Base-by-base conservation (phyloP, 2,113 vertebrate genomes). In the Myotis brandtii region DNA sequence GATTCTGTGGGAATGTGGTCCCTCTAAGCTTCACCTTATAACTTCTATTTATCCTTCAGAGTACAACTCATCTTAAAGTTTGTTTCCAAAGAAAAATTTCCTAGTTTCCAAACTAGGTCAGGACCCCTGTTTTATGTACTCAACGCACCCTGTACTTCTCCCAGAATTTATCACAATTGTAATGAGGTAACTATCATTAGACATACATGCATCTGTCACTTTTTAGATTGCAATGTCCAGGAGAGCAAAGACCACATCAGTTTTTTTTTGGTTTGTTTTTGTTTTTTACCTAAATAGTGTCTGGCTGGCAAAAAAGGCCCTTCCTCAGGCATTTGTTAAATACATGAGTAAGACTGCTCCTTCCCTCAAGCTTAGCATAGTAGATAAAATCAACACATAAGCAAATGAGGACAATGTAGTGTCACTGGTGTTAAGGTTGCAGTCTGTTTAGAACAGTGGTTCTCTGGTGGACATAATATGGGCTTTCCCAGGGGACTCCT, bases 101-200 rank as follows among this genome's bases (percentile, higher is more conserved):
- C n/a, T 77, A 76, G 43, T 89, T 96, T 81, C 59, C 48, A 86
- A 95, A 77, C 27, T 54, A 88, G 34, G 37, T 66, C 43, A 93
- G 50, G 18, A 77, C 4, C 17, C 54, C 5, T 76, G 11, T 89
- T 86, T 52, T 46, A 86, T 6, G 21, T 72, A 85, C 17, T 86
- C 50, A 84, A 43, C 62, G 20, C 20, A 85, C 30, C 20, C 52
- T 82, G 62, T 69, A 66, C 25, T 69, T 96, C 77, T 90, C 40
- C 79, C 27, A 91, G 59, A 94, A 94, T 46, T 87, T 92, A 89
- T 90, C 73, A 92, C 50, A 84, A 75, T 1, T 77, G 52, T 59
- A 79, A 93, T 32, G 43, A 80, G 40, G 34, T 59, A 48, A 94
- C 1, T 82, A 46, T 64, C 70, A 93, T 66, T 66, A 72, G 40